Percentiles rank a stretch among this genome's conserved stretches.
Conservation (phyloP, 2,888 invertebrate genomes). For the Exephanes ischioxanthus region DNA sequence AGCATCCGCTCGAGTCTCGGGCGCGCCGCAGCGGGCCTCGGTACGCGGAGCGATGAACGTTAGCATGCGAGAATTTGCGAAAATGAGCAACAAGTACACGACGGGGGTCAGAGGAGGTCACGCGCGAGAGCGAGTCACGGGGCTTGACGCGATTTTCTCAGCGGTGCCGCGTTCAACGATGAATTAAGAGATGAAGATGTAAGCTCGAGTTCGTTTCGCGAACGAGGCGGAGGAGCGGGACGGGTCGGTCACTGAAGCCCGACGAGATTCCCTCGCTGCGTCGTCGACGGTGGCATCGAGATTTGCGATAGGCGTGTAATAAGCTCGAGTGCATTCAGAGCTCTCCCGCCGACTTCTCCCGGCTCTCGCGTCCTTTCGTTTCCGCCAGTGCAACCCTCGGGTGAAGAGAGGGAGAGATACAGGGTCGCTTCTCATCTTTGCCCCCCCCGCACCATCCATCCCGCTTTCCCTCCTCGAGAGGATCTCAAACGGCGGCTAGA, state of each 20-base stretch:
- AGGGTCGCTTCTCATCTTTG: background rate
- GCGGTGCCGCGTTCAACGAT: constrained; percentile 50
- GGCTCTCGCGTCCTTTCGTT: constrained; percentile 46
- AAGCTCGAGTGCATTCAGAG: constrained; percentile 62
- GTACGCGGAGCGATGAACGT: background rate
- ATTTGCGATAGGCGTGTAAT: constrained; percentile 68
- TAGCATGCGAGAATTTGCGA: constrained; percentile 13
- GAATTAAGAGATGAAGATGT: constrained; percentile 53
- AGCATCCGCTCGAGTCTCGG: background rate
- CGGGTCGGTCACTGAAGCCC: constrained; percentile 50
- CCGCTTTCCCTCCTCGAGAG: constrained; percentile 33
- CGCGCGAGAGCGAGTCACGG: constrained; percentile 17
- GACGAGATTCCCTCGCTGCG: constrained; percentile 49
- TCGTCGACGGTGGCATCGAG: constrained; percentile 49
- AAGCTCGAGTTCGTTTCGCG: background rate
- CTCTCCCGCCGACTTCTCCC: constrained; percentile 51
- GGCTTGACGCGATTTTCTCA: constrained; percentile 24
- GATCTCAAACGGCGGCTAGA: constrained; percentile 73
- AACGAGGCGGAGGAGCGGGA: background rate
- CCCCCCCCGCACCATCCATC: constrained; percentile 19
- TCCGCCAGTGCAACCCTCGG: background rate
- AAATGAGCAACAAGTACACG: constrained; percentile 56
- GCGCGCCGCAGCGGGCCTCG: background rate
- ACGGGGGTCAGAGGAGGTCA: constrained; percentile 3
- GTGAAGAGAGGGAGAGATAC: constrained; percentile 8